Evolutionary conservation across 2,888 invertebrate genomes (phyloP), one percentile per base, ranked within the genome.

Genomic region (Pinctada fucata): DNA sequence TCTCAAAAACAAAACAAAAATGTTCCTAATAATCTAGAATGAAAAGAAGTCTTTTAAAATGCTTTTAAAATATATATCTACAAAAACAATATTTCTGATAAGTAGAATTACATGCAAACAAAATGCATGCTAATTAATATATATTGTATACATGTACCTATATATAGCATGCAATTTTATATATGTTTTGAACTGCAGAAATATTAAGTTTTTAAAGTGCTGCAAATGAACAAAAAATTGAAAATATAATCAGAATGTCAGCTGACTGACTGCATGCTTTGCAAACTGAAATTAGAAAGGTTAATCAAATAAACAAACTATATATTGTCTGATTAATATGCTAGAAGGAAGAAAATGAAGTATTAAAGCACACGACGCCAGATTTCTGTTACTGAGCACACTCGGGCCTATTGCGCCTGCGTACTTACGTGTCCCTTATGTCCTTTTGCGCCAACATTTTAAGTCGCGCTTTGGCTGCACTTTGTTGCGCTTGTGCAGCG

Each of bases 401-500:
- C 73, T 73, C 78, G 63, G 58, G 16, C n/a, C 47, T 58, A 49
- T 51, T 75, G 67, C 52, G 68, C 68, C 52, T 68, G 45, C 58
- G 58, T 75, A 75, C 75, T 78, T 50, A 73, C 68, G 78, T 78
- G 68, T 73, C 73, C 68, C 73, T 73, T 50, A 68, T 63, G 49
- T 67, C 72, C 65, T 66, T 48, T 50, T 47, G 5, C 49, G 63
- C 52, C 16, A 52, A 4, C 70, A 66, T 66, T 66, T 72, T 71
- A 63, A 48, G 64, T 51, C 58, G 49, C 49, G 65, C 50, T 67
- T 52, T 77, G 50, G 66, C 72, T 65, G 66, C 72, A 64, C 51
- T 69, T 63, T 73, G 69, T 68, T 69, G 69, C 73, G 73, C 71
- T 66, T 78, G 74, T 66, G 74, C 74, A 74, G 74, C 74, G 50